Conservation (phyloP, 2,888 invertebrate species). For the Tipula confusa region DNA sequence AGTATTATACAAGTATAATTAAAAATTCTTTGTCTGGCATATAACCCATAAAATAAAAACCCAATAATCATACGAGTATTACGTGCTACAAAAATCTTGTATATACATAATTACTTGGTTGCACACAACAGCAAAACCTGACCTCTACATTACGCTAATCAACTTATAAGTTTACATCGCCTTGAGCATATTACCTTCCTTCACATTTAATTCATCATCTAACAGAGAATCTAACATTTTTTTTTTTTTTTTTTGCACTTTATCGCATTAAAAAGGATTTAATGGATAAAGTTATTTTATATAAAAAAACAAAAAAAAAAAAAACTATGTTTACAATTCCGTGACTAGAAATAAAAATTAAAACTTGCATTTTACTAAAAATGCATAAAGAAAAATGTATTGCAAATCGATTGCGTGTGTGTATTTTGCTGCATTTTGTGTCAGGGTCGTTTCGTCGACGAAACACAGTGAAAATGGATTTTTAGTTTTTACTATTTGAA, state of each 20-base stretch:
- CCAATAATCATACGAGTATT: background rate
- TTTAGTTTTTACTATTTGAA: background rate
- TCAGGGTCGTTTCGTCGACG: background rate
- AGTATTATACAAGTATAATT: no score
- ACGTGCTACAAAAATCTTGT: background rate
- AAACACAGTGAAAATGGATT: background rate
- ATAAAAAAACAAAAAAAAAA: no score
- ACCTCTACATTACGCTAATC: background rate
- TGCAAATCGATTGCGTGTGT: background rate
- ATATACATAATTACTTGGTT: background rate
- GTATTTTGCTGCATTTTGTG: background rate
- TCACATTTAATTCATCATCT: background rate
- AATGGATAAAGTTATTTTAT: background rate
- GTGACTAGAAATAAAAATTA: constrained; percentile 6
- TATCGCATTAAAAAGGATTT: background rate
- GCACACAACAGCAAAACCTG: background rate
- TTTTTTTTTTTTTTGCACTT: no score
- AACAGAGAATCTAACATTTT: background rate
- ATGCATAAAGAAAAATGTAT: background rate
- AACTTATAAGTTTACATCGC: background rate
- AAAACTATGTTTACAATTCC: background rate
- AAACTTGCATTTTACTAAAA: background rate
- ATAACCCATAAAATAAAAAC: background rate
- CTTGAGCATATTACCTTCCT: background rate
- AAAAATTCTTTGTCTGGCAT: no score